Conservation (phyloP, 2,797 vertebrate species). For the Chromobotia macracanthus region DNA sequence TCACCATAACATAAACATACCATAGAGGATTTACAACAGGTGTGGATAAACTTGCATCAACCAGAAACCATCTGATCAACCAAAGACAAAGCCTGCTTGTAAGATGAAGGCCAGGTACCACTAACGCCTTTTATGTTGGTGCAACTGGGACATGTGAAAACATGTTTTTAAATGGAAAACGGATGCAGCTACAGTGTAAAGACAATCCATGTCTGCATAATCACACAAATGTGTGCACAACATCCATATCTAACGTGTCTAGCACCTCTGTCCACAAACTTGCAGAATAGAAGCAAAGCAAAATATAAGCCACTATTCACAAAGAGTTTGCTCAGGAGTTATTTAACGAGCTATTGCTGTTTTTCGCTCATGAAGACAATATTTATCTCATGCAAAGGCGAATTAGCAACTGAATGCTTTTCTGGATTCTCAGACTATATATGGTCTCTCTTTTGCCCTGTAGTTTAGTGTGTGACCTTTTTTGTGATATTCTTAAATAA, state of each 20-base stretch:
- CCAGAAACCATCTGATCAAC: slow-evolving; percentile 52
- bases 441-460: slow-evolving; percentile 49
- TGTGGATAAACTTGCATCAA: slow-evolving; percentile 19
- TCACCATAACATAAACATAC: slow-evolving; percentile 10
- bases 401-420: slow-evolving; percentile 33
- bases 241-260: slow-evolving; percentile 34
- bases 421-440: slow-evolving; percentile 39
- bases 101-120: slow-evolving; percentile 34
- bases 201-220: slow-evolving; percentile 33
- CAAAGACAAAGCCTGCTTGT: slow-evolving; percentile 57
- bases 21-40: background rate
- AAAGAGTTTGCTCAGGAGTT: slow-evolving; percentile 67
- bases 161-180: background rate
- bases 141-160: slow-evolving; percentile 1
- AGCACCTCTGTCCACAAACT: slow-evolving; percentile 25
- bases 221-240: slow-evolving; percentile 11
- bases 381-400: slow-evolving; percentile 36
- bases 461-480: slow-evolving; percentile 52
- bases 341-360: slow-evolving; percentile 62
- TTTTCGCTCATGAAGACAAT: slow-evolving; percentile 41
- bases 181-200: slow-evolving; percentile 40
- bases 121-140: slow-evolving; percentile 36
- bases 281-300: slow-evolving; percentile 40
- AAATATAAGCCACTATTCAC: slow-evolving; percentile 63
- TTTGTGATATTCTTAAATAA: slow-evolving; percentile 66